Conservation (phyloP, 2,888 invertebrate species). For the Caenorhabditis sp. region DNA sequence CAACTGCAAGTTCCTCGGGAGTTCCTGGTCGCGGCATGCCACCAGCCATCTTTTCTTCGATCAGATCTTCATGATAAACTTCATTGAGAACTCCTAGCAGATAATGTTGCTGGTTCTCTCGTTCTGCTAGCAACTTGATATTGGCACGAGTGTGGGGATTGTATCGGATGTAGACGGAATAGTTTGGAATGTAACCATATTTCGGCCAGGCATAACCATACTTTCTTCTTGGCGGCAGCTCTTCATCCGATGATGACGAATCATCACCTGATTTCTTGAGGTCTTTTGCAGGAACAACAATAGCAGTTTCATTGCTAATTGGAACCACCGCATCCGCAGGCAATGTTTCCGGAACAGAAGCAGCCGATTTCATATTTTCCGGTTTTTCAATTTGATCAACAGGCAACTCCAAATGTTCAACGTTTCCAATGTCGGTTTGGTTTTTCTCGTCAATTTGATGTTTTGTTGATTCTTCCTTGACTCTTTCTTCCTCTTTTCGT, state of each 20-base stretch:
- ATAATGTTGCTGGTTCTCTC: slow-evolving; percentile 2
- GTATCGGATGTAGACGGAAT: background rate
- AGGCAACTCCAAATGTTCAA: slow-evolving; percentile 30
- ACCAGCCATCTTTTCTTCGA: slow-evolving; percentile 5
- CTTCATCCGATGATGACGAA: background rate
- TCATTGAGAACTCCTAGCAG: background rate
- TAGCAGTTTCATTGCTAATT: no score
- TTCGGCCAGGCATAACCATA: background rate
- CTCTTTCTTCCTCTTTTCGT: background rate
- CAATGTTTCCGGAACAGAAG: no score
- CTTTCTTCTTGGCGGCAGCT: background rate
- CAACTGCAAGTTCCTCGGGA: slow-evolving; percentile 2
- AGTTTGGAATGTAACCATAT: background rate
- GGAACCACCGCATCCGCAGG: no score
- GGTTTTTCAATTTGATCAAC: no score
- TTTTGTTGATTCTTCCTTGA: no score
- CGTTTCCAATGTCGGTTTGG: background rate
- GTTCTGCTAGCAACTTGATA: background rate
- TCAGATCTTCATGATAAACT: background rate
- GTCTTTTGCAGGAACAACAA: no score
- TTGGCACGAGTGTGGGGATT: slow-evolving; percentile 30
- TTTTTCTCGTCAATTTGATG: no score
- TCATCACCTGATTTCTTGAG: background rate
- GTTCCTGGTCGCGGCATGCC: slow-evolving; percentile 6
- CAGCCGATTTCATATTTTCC: no score